These are phyloP conservation scores for Litocranius walleri DNA, from an alignment of 2,113 vertebrate genomes.

Conservation along the genomic window DNA sequence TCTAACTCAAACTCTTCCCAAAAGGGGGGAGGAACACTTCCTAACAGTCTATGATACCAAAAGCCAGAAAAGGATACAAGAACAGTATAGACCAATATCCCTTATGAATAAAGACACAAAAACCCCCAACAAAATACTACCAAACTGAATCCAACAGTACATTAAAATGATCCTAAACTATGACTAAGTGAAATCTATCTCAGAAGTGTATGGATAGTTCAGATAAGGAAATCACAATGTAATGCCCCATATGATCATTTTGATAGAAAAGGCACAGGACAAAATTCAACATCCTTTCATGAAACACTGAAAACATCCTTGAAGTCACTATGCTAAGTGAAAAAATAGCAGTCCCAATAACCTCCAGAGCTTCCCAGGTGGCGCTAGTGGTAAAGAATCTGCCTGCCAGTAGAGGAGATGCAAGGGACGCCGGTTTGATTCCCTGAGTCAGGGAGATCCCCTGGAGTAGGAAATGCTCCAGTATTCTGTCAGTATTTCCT, in stretches of 20 bases:
- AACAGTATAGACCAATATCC: neutral
- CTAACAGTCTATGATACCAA: neutral
- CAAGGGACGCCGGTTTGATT: neutral
- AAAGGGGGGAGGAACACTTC: neutral
- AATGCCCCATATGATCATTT: neutral
- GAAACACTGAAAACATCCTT: neutral
- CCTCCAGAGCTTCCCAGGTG: neutral
- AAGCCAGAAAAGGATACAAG: neutral
- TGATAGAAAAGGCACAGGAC: neutral
- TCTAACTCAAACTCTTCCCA: neutral
- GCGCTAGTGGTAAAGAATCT: neutral
- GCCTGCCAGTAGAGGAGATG: neutral
- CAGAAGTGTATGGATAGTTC: neutral
- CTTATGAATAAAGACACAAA: neutral
- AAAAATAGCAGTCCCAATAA: neutral
- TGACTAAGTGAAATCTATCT: neutral
- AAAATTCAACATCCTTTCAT: neutral
- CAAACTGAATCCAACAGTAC: neutral
- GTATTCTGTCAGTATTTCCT: neutral
- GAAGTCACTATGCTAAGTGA: neutral
- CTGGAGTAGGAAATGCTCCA: neutral
- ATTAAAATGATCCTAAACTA: neutral
- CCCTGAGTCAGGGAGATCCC: neutral
- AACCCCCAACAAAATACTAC: neutral
- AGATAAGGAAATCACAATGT: neutral